Conservation (phyloP, 2,888 invertebrate species). For the Ommatoiulus sabulosus region DNA sequence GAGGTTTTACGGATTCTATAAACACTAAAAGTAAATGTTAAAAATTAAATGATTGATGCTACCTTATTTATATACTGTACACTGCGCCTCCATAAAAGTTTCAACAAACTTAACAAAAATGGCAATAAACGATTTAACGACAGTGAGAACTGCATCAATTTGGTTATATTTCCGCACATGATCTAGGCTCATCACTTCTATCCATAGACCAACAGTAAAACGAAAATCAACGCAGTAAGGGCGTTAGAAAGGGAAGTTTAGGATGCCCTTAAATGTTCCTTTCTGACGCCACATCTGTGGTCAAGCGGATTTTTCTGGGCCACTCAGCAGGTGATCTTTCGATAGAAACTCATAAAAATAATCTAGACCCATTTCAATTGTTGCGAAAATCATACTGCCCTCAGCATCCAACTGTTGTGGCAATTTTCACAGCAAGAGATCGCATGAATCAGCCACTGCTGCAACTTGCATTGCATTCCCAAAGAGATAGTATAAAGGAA, state of each 20-base stretch:
- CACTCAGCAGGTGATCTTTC: background rate
- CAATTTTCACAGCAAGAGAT: slow-evolving; percentile 28
- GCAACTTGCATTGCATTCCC: background rate
- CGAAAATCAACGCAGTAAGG: background rate
- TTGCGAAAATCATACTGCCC: slow-evolving; percentile 26
- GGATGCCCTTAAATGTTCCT: background rate
- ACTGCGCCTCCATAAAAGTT: too few species aligned
- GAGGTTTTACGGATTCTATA: background rate
- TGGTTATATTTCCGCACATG: background rate
- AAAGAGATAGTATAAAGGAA: background rate
- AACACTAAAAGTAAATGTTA: background rate
- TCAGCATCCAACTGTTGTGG: background rate
- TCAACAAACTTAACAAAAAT: background rate
- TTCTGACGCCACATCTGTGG: background rate
- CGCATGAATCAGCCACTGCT: background rate
- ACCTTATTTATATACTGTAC: too few species aligned
- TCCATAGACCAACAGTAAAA: background rate
- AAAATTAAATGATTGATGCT: background rate
- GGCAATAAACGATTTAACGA: background rate
- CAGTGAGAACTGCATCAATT: background rate
- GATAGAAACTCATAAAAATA: slow-evolving; percentile 32
- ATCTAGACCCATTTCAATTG: slow-evolving; percentile 5
- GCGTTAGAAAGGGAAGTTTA: background rate
- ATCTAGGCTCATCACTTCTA: background rate
- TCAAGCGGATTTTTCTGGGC: background rate